Conservation (phyloP, 2,113 vertebrate species). For the Tichodroma muraria region DNA sequence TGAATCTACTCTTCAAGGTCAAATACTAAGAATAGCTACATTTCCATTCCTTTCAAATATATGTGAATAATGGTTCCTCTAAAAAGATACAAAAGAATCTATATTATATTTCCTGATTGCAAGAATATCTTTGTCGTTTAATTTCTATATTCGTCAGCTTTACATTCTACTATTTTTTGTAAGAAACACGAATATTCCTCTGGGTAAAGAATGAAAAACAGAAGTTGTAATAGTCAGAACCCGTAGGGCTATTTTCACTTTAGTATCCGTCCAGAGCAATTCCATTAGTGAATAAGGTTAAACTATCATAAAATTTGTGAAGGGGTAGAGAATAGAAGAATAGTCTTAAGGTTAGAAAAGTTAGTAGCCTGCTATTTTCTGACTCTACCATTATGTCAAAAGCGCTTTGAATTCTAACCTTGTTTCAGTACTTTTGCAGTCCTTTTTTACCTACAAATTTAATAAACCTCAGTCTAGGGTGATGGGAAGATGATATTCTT, state of each 20-base stretch:
- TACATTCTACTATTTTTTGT: background rate
- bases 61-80: background rate
- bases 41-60: background rate
- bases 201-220: background rate
- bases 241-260: background rate
- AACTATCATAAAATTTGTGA: background rate
- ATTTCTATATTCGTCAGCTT: background rate
- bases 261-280: background rate
- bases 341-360: background rate
- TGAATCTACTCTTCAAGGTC: background rate
- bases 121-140: background rate
- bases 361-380: background rate
- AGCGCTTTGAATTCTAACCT: background rate
- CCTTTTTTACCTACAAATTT: background rate
- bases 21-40: background rate
- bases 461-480: background rate
- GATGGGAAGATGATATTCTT: background rate
- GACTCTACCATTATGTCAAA: background rate
- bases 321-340: background rate
- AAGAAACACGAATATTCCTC: background rate
- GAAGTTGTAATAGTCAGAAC: background rate
- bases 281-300: background rate
- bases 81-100: background rate
- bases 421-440: background rate
- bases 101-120: background rate